Conservation (phyloP, 53 echinoderm and acorn worm species). For the Luidia sarsii region DNA sequence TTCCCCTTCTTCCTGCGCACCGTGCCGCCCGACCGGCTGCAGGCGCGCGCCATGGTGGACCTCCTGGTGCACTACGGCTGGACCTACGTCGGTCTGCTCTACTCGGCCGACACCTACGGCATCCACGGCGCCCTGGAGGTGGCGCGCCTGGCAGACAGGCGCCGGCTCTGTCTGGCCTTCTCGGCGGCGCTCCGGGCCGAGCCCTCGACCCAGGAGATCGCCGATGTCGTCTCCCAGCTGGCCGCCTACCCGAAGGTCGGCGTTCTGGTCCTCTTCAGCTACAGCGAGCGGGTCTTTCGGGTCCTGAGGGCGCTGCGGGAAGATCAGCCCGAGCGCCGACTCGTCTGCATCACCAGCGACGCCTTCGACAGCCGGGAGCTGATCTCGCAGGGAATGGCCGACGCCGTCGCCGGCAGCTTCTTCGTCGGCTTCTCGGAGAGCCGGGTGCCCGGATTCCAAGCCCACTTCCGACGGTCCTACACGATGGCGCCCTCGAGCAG, state of each 20-base stretch:
- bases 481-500: not conserved
- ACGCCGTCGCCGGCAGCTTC: too few species aligned
- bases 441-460: not conserved
- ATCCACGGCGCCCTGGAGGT: constrained; percentile 50
- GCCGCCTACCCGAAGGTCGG: not conserved
- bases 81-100: constrained; percentile 45
- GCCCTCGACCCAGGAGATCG: not conserved
- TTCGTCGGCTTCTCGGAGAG: not conserved
- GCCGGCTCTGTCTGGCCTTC: constrained; percentile 48
- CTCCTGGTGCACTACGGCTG: constrained; percentile 37
- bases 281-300: not conserved
- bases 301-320: too few species aligned
- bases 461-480: not conserved
- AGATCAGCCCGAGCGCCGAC: too few species aligned
- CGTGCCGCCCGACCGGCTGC: not conserved
- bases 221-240: not conserved
- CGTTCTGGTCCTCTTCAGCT: constrained; percentile 27
- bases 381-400: too few species aligned
- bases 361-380: too few species aligned
- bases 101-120: constrained; percentile 41
- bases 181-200: not conserved
- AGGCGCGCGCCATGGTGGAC: constrained; percentile 21
- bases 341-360: too few species aligned
- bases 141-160: constrained; percentile 2
- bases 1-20: constrained; percentile 18